Evolutionary conservation across 2,888 invertebrate species (phyloP), one percentile per base, ranked within the genome.

Genomic region (Torymus auratus): DNA sequence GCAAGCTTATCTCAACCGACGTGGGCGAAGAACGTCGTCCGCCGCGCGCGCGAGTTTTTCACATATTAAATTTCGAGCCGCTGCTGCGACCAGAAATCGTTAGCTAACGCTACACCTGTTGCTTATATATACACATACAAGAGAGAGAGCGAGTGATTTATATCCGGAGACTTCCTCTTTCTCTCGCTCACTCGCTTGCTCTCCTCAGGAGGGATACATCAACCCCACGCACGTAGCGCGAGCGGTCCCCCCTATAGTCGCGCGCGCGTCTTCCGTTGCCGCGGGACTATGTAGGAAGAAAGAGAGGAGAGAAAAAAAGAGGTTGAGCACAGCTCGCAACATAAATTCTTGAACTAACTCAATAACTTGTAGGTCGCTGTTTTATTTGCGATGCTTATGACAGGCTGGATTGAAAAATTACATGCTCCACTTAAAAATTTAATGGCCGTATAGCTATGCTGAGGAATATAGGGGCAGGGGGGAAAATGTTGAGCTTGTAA

Each of bases 31-130:
- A 10, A 68, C 53, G 17, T 28, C 28, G 28, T 28, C 28, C 55
- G 41, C 12, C 13, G 41, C 20, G 65, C 15, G 14, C 13, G 20
- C 20, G 62, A 13, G 60, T 74, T 78, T 79, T 79, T 80, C 64
- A 56, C 74, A 56, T 73, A 73, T 69, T 65, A 70, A 69, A 80
- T 69, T 75, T 69, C 70, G 72, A 67, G 15, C 14, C 58, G 53
- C 50, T 55, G 76, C 67, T n/a, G 23, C 58, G 23, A 85, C 84
- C 83, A 83, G 80, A 84, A 81, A 84, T 83, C 83, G 83, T 85
- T 85, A 83, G 80, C 85, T 86, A 85, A 87, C 83, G 82, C 81
- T 87, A 87, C 87, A 88, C 88, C 88, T 87, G 88, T 87, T 87
- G 86, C 87, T 85, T 84, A 85, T 83, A 85, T 52, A 61, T 41